Percentiles rank a stretch among this genome's conserved stretches.
Conservation (phyloP, 2,888 invertebrate genomes). For the Chaetogeoica ovagalla region DNA sequence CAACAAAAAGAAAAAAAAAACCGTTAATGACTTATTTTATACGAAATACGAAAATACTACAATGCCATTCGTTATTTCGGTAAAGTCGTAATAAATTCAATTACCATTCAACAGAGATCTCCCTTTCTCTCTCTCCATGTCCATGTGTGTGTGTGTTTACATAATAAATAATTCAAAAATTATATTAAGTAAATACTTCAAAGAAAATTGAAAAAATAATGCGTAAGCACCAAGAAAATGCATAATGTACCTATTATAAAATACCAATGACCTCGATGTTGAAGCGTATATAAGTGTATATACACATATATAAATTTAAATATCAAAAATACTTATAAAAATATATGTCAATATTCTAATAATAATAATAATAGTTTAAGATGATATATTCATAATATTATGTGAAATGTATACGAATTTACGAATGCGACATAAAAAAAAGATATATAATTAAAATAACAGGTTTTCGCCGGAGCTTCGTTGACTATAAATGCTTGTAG, state of each 20-base stretch:
- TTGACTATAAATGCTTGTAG: too few species aligned
- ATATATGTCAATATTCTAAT: not conserved
- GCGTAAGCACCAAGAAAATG: not conserved
- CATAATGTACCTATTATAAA: not conserved
- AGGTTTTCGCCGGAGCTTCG: too few species aligned
- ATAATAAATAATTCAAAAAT: not conserved
- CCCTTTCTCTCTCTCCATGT: too few species aligned
- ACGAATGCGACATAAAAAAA: too few species aligned
- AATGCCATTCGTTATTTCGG: conserved; percentile 1
- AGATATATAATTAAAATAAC: too few species aligned
- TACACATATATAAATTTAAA: not conserved
- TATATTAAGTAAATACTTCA: not conserved
- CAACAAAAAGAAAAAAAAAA: conserved; percentile 36
- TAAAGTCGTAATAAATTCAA: conserved; percentile 11
- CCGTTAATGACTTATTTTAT: conserved; percentile 20
- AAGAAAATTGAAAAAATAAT: not conserved
- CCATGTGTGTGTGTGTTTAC: too few species aligned
- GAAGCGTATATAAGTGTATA: not conserved
- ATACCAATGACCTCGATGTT: not conserved
- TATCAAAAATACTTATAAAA: not conserved
- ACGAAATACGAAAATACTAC: conserved; percentile 9
- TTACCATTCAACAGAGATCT: not conserved
- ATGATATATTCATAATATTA: too few species aligned
- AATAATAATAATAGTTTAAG: too few species aligned
- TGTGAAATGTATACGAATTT: too few species aligned